A percentile compares a stretch with the other conserved stretches of the same genome.
These are phyloP conservation scores for Sebastes hopkinsi DNA, from an alignment of 2,797 vertebrate species.

Conservation along the genomic window DNA sequence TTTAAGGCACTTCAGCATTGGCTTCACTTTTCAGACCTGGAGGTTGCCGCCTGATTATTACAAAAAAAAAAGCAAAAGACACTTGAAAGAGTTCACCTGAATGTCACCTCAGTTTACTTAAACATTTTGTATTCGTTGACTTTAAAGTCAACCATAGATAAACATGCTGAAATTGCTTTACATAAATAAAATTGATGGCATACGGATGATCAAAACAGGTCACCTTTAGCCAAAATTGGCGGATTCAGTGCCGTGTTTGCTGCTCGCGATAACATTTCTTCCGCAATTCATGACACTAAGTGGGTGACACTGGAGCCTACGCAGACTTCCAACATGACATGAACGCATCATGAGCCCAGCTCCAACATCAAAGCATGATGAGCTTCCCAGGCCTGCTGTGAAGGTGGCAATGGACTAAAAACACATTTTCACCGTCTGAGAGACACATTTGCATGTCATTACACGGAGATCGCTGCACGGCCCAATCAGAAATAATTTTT, in stretches of 20 bases:
- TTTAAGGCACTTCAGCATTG: not conserved
- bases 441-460: conserved; percentile 59
- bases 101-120: not conserved
- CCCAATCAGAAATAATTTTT: conserved; percentile 22
- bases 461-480: conserved; percentile 38
- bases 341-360: conserved; percentile 31
- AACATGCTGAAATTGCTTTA: not conserved
- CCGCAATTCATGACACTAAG: conserved; percentile 2
- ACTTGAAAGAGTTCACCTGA: not conserved
- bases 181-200: not conserved
- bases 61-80: not conserved
- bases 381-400: conserved; percentile 46
- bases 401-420: conserved; percentile 52
- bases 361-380: conserved; percentile 53
- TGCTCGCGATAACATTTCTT: not conserved
- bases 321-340: conserved; percentile 22
- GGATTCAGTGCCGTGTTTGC: not conserved
- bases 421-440: conserved; percentile 48
- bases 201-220: not conserved
- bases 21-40: accelerated
- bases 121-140: not conserved
- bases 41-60: not conserved
- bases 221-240: not conserved
- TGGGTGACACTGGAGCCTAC: conserved; percentile 14
- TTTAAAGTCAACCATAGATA: not conserved